These are phyloP conservation scores for Physella acuta DNA, from an alignment of 1,140 invertebrate species.

Conservation along the genomic window DNA sequence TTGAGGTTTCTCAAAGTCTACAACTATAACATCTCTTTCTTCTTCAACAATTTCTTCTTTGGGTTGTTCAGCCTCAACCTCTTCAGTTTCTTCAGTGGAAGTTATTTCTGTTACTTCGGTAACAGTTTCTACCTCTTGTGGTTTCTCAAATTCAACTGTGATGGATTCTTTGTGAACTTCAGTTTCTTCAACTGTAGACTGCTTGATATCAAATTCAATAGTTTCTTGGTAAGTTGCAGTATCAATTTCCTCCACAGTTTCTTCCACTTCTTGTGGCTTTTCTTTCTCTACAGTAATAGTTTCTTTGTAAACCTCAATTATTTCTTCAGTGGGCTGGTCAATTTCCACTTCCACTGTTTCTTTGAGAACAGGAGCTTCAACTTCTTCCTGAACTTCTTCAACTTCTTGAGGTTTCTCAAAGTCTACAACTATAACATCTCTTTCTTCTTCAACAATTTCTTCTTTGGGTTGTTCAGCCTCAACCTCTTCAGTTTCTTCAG, in stretches of 20 bases:
- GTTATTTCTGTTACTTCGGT: slow-evolving; percentile 2
- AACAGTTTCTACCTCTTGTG: not conserved
- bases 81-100: not conserved
- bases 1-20: slow-evolving; percentile 15
- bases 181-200: not conserved
- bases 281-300: slow-evolving; percentile 1
- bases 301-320: slow-evolving; percentile 4
- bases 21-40: not conserved
- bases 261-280: not conserved
- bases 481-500: slow-evolving; percentile 2
- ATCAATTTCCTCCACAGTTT: not conserved
- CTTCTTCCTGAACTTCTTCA: not conserved
- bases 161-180: not conserved
- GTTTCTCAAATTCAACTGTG: slow-evolving; percentile 6
- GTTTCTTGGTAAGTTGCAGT: not conserved
- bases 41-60: slow-evolving; percentile 11
- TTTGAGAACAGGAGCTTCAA: not conserved
- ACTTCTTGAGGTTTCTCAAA: not conserved
- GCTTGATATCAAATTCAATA: not conserved
- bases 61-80: not conserved
- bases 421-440: not conserved
- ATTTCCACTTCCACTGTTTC: not conserved
- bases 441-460: slow-evolving; percentile 8
- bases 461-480: not conserved
- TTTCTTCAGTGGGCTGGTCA: slow-evolving; percentile 2